These are phyloP conservation scores for Cynoglossus semilaevis DNA, from an alignment of 2,113 vertebrate species.

Conservation along the genomic window DNA sequence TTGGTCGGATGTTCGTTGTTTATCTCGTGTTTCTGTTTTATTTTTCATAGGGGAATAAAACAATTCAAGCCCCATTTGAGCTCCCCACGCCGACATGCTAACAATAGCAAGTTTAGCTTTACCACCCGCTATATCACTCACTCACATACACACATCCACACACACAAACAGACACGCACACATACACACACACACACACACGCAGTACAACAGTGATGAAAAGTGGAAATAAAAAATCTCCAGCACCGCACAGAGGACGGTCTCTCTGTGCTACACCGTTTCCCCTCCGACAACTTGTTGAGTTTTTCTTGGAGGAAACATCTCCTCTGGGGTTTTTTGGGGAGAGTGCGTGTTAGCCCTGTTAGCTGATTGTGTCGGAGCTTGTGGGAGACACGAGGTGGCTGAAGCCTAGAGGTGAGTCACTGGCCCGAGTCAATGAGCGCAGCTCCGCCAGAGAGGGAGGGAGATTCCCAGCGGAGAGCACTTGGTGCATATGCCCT, in stretches of 20 bases:
- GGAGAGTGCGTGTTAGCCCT: slow-evolving; percentile 55
- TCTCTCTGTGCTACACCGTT: background rate
- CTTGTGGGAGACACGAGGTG: slow-evolving; percentile 80
- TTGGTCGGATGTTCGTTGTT: background rate
- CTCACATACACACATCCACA: slow-evolving; percentile 11
- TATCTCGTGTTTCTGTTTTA: slow-evolving; percentile 9
- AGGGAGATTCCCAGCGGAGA: slow-evolving; percentile 71
- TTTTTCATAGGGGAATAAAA: slow-evolving; percentile 46
- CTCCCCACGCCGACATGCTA: slow-evolving; percentile 73
- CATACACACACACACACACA: slow-evolving; percentile 44
- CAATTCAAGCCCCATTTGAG: slow-evolving; percentile 58
- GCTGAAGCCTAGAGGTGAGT: slow-evolving; percentile 76
- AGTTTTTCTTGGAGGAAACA: background rate
- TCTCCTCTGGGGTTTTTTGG: background rate
- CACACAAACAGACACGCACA: slow-evolving; percentile 13
- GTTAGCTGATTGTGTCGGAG: slow-evolving; percentile 76
- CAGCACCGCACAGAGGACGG: background rate
- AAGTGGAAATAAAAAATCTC: slow-evolving; percentile 59
- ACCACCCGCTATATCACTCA: slow-evolving; percentile 61
- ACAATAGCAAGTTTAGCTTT: slow-evolving; percentile 80
- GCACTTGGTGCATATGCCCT: slow-evolving; percentile 28
- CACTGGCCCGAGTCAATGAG: slow-evolving; percentile 66
- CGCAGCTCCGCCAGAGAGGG: slow-evolving; percentile 26
- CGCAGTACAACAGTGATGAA: slow-evolving; percentile 64
- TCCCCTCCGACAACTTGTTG: slow-evolving; percentile 37